Evolutionary conservation across 1,140 invertebrate species (phyloP).

Genomic region (Popillia japonica): DNA sequence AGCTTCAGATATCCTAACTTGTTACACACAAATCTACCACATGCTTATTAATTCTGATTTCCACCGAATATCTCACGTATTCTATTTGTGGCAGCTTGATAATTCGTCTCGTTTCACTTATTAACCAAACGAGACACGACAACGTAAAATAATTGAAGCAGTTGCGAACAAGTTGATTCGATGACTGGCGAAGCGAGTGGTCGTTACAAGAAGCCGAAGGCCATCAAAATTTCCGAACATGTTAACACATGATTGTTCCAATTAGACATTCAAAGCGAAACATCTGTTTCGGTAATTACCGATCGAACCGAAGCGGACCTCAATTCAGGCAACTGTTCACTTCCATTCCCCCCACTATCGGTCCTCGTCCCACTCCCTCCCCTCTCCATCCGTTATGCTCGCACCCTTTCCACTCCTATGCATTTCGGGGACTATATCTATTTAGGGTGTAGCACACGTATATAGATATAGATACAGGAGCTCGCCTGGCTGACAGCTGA

Average conservation of each 20-base stretch:
- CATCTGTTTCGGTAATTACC: constrained; percentile 34
- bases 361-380: no score
- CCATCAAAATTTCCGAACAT: constrained; percentile 23
- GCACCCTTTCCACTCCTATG: background rate
- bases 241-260: constrained; percentile 26
- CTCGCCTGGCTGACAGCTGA: background rate
- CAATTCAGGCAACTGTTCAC: background rate
- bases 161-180: constrained; percentile 9
- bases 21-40: no score
- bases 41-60: no score
- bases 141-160: constrained; percentile 3
- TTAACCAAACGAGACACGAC: background rate
- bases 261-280: constrained; percentile 32
- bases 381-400: no score
- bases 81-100: no score
- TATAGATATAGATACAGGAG: background rate
- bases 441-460: background rate
- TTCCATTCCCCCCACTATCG: background rate
- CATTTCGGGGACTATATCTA: background rate
- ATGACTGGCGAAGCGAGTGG: constrained; percentile 16
- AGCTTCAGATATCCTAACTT: no score
- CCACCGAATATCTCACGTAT: no score
- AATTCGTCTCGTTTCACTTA: background rate
- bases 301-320: constrained; percentile 4
- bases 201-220: constrained; percentile 10